A percentile compares a stretch with the other conserved stretches of the same genome.
Conservation (phyloP, 2,797 vertebrate species). For the Caiman crocodilus region DNA sequence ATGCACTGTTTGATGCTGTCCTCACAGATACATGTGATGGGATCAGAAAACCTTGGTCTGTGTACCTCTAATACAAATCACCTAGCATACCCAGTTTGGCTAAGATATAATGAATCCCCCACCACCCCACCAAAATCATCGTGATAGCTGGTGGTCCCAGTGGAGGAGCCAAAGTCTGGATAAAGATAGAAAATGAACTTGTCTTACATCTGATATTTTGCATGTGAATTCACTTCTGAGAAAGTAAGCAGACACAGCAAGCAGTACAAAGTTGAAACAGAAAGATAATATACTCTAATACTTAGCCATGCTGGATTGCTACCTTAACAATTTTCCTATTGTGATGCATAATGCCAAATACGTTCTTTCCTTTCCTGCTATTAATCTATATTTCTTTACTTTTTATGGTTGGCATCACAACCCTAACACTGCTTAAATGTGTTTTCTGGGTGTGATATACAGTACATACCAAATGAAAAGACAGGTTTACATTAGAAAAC, state of each 20-base stretch:
- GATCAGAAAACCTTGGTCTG: neutral
- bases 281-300: neutral
- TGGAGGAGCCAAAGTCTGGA: neutral
- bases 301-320: neutral
- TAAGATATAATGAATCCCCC: neutral
- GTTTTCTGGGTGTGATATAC: neutral
- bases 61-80: neutral
- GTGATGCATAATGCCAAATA: neutral
- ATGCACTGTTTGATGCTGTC: neutral
- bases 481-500: conserved; percentile 41
- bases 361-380: neutral
- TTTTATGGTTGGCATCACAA: neutral
- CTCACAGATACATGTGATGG: neutral
- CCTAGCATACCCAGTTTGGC: neutral
- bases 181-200: neutral
- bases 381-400: neutral
- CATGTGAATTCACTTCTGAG: neutral
- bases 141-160: neutral
- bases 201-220: neutral
- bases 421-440: neutral
- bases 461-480: neutral
- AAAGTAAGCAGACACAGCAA: neutral
- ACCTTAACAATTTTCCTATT: neutral
- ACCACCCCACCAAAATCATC: too few species aligned
- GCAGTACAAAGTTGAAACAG: neutral